Conservation (phyloP, 2,888 invertebrate species). For the Pegoplata infirma region DNA sequence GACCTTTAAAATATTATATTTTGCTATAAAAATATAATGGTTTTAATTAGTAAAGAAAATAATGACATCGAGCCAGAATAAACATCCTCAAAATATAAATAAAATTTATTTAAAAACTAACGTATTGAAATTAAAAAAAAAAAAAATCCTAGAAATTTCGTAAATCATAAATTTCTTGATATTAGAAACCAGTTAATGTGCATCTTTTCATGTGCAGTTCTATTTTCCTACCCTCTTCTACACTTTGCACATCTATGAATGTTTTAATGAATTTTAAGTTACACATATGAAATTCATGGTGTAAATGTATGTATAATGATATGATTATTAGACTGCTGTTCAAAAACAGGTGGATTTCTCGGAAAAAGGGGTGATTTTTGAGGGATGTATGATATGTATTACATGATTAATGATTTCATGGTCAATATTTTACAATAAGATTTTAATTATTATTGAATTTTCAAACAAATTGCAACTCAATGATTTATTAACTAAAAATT, state of each 20-base stretch:
- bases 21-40: too few species aligned
- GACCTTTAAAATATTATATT: too few species aligned
- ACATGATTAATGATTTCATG: constrained; percentile 46
- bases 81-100: too few species aligned
- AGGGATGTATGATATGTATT: background rate
- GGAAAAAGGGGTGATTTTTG: background rate
- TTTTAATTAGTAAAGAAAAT: too few species aligned
- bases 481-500: background rate
- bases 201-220: too few species aligned
- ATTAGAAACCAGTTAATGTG: too few species aligned
- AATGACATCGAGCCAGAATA: too few species aligned
- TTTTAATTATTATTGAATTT: constrained; percentile 32
- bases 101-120: too few species aligned
- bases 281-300: background rate
- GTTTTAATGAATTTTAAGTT: background rate
- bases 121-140: too few species aligned
- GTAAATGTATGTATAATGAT: background rate
- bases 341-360: constrained; percentile 57
- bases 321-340: background rate
- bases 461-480: background rate
- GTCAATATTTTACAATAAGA: constrained; percentile 25
- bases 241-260: background rate
- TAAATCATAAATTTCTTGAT: too few species aligned
- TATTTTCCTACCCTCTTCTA: background rate
- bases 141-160: too few species aligned